A percentile compares a stretch with the other conserved stretches of the same genome.
phyloP scores from a whole-genome alignment of 2,888 invertebrate genomes.

The Drosophila monieri region DNA sequence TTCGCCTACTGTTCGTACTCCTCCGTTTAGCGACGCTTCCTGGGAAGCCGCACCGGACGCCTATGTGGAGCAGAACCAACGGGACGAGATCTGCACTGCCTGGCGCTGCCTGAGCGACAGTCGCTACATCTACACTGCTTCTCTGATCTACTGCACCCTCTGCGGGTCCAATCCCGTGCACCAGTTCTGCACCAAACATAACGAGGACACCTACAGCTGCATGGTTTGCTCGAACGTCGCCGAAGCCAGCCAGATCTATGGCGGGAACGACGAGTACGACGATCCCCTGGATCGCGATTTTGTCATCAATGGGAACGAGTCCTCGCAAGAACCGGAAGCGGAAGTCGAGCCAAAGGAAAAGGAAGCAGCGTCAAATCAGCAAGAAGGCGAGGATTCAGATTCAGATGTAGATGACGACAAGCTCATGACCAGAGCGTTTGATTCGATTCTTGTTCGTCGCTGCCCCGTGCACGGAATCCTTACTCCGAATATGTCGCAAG shows the following conservation, averaged over 20 bases:
- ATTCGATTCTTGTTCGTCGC: background rate
- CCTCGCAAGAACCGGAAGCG: too few relatives aligned
- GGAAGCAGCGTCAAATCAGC: background rate
- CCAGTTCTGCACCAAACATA: background rate
- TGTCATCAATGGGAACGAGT: too few relatives aligned
- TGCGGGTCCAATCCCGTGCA: slow-evolving; percentile 77
- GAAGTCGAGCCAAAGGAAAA: background rate
- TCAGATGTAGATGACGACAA: background rate
- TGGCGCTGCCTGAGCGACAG: slow-evolving; percentile 83
- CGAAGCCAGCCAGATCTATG: background rate
- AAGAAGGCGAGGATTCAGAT: background rate
- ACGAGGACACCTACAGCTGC: slow-evolving; percentile 32
- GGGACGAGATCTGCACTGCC: slow-evolving; percentile 87
- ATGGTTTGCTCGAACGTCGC: slow-evolving; percentile 9
- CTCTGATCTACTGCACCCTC: slow-evolving; percentile 61
- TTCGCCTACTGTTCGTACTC: slow-evolving; percentile 19
- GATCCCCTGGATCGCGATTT: too few relatives aligned
- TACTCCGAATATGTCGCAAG: too few relatives aligned
- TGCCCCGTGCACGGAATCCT: too few relatives aligned
- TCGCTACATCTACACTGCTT: too few relatives aligned
- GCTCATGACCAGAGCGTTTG: background rate
- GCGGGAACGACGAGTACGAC: background rate
- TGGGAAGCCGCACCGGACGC: slow-evolving; percentile 93
- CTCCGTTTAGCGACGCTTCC: slow-evolving; percentile 77
- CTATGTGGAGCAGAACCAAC: slow-evolving; percentile 88